Evolutionary conservation across 2,888 invertebrate species (phyloP), one percentile per base, ranked within the genome.

Genomic region (Tenthredo scrophulariae): DNA sequence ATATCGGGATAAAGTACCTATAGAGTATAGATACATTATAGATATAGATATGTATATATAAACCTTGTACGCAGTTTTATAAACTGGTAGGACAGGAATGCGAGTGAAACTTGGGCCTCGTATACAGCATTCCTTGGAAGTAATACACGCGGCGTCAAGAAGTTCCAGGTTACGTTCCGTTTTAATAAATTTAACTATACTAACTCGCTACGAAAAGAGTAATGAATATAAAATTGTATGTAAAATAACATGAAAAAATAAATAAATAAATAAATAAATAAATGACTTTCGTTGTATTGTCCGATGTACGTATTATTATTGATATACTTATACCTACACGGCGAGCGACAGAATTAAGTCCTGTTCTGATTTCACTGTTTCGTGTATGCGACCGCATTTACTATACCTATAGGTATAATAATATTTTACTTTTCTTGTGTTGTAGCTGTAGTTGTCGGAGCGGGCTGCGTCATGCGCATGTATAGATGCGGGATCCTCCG

Each of bases 21-120:
- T 70, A 70, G 6, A 37, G 7, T 70, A n/a, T 70, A 70, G 6
- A 37, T 37, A 70, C 37, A n/a, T 37, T 37, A 37, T 22, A 46
- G 40, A 9, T 70, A 37, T 70, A 33, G 1, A 40, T 75, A 50
- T 22, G 29, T 29, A 29, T 75, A 50, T 18, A 2, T 37, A 54
- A 18, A 54, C 29, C 26, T 29, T 77, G n/a, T 54, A 50, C 77
- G 18, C 26, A 85, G 85, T 80, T 80, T 80, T 80, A 80, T 62
- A 80, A 80, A 80, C 80, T 80, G 62, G 80, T 80, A 86, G 86
- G 85, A 84, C 83, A 86, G 84, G 88, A 88, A 88, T 88, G 88
- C 87, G 84, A 88, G 88, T 87, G 88, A 88, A 88, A 88, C 87
- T 62, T 80, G 62, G 58, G 80, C 86, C 86, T 86, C 82, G 29